phyloP scores from a whole-genome alignment of 2,888 invertebrate genomes.

The Callinectes sapidus region DNA sequence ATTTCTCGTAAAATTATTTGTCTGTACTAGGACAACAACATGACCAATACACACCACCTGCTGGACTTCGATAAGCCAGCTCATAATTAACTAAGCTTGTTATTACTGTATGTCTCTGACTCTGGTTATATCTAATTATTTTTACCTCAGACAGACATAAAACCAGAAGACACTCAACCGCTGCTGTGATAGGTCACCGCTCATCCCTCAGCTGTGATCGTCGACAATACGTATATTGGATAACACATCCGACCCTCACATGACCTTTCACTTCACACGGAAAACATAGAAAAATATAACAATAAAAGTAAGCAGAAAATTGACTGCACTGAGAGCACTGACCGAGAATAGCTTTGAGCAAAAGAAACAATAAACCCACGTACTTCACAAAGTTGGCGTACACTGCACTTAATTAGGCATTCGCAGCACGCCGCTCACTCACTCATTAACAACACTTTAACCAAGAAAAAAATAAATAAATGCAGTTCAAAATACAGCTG shows the following conservation, averaged over 20 bases:
- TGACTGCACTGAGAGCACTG: background rate
- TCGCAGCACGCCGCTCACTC: background rate
- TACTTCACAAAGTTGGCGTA: background rate
- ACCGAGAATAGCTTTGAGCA: background rate
- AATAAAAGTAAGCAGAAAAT: background rate
- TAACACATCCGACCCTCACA: background rate
- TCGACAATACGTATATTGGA: background rate
- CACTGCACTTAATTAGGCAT: background rate
- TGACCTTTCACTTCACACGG: background rate
- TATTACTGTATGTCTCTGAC: background rate
- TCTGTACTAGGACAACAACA: too few relatives aligned
- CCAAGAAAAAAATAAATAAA: background rate
- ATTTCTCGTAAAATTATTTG: too few relatives aligned
- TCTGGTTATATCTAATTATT: background rate
- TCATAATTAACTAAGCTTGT: background rate
- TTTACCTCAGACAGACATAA: background rate
- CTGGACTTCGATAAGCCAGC: too few relatives aligned
- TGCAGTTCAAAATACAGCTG: background rate
- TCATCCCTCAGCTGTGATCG: background rate
- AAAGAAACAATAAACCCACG: background rate
- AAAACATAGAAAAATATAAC: background rate
- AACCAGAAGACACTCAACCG: background rate
- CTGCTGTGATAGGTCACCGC: background rate
- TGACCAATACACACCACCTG: too few relatives aligned
- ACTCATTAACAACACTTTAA: background rate